Base-by-base conservation (phyloP, 2,797 vertebrate species). In the Apodemus agrarius region DNA sequence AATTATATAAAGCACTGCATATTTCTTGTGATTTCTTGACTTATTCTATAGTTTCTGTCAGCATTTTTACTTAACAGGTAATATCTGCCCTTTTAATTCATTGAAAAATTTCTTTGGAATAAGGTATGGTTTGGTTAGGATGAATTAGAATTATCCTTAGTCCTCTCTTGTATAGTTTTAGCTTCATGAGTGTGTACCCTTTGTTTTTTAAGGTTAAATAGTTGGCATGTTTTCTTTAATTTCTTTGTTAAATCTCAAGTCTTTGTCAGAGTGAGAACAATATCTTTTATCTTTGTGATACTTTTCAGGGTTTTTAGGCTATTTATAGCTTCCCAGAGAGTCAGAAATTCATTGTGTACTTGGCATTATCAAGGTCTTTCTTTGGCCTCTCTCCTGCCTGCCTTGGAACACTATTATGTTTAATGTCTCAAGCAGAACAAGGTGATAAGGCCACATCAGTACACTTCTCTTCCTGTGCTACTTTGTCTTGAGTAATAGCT, bases 261-360 rank as follows among this genome's bases (percentile, higher is more conserved):
- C 82, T 95, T 95, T 97, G 92, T 96, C 67, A 96, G 78, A n/a
- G 11, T 96, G 93, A 93, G 61, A 93, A 69, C 6, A 0, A 19
- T 54, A 87, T 95, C 94, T 96, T 96, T 97, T 97, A 78, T 96
- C 93, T 95, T 67, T 43, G 57, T 94, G 92, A 40, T 96, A 54
- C 63, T 95, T 95, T 95, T 81, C 61, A 93, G 89, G 31, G 67
- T 95, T 96, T 87, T 91, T 95, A 81, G 84, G 91, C 94, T 97
- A 97, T 97, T 98, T 97, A 95, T 98, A 95, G 69, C 90, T 92
- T 90, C 75, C 57, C 82, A 96, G 22, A 92, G 93, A 96, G 75
- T 96, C 63, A 91, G 89, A 96, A 96, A 93, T 37, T 93, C 49
- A 84, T 84, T 96, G 82, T 89, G 40, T 91, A 89, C 34, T 97